phyloP scores from a whole-genome alignment of 2,888 invertebrate species.

The Pollenia amentaria region DNA sequence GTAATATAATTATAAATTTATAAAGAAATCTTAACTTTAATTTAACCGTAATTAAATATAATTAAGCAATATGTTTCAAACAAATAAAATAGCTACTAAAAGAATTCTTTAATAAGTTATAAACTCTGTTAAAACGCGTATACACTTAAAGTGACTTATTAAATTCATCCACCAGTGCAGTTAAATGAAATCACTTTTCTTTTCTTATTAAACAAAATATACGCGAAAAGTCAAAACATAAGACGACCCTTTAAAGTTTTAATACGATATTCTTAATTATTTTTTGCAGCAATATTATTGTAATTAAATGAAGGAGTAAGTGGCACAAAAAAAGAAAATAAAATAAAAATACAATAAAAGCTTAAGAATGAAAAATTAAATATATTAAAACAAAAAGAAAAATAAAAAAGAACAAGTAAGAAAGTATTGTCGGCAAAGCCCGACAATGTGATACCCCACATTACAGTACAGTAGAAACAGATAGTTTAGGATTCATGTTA shows the following conservation, averaged over 20 bases:
- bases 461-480: too few species aligned
- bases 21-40: too few species aligned
- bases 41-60: too few species aligned
- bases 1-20: too few species aligned
- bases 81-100: too few species aligned
- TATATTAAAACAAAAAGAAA: neutral
- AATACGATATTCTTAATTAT: constrained; percentile 50
- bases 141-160: neutral
- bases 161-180: neutral
- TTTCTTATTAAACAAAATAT: neutral
- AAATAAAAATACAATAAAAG: constrained; percentile 21
- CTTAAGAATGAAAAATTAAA: constrained; percentile 34
- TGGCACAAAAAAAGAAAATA: constrained; percentile 2
- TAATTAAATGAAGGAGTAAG: constrained; percentile 46
- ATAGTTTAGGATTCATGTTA: too few species aligned
- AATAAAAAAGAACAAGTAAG: too few species aligned
- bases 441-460: too few species aligned
- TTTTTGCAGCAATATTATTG: constrained; percentile 52
- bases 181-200: neutral
- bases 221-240: constrained; percentile 44
- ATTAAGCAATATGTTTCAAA: too few species aligned
- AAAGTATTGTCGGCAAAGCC: too few species aligned
- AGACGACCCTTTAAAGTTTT: constrained; percentile 3
- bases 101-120: too few species aligned
- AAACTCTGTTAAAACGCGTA: neutral